These are phyloP conservation scores for Acleris cristana DNA, from an alignment of 2,888 invertebrate species.

Conservation along the genomic window DNA sequence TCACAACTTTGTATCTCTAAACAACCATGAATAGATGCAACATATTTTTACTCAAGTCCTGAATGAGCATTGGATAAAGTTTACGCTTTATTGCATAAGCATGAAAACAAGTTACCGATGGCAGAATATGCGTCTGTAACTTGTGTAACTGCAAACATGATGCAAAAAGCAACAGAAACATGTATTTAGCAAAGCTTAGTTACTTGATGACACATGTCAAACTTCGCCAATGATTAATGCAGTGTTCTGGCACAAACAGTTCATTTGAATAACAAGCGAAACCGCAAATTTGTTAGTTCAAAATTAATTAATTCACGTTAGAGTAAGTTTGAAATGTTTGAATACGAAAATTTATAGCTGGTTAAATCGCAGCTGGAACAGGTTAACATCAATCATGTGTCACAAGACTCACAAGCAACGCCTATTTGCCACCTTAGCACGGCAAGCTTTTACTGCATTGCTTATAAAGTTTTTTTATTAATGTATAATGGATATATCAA, in stretches of 20 bases:
- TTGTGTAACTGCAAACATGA: too few species aligned
- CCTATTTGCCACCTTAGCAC: slow-evolving; percentile 7
- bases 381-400: slow-evolving; percentile 7
- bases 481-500: neutral
- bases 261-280: slow-evolving; percentile 17
- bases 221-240: slow-evolving; percentile 19
- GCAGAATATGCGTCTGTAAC: too few species aligned
- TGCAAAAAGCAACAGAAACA: neutral
- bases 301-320: slow-evolving; percentile 1
- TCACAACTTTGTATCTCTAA: too few species aligned
- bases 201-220: slow-evolving; percentile 23
- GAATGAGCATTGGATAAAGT: too few species aligned
- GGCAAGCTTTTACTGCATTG: slow-evolving; percentile 12
- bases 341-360: slow-evolving; percentile 3
- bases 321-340: slow-evolving; percentile 4
- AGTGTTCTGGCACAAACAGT: slow-evolving; percentile 5
- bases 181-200: neutral
- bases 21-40: too few species aligned
- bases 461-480: slow-evolving; percentile 6
- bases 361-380: slow-evolving; percentile 9
- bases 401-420: slow-evolving; percentile 12
- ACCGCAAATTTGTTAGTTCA: slow-evolving; percentile 11
- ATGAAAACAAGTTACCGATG: too few species aligned
- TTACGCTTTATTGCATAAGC: too few species aligned
- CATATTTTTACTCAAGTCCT: too few species aligned